phyloP scores from a whole-genome alignment of 2,797 vertebrate genomes.

The Hyperoplus lanceolatus region DNA sequence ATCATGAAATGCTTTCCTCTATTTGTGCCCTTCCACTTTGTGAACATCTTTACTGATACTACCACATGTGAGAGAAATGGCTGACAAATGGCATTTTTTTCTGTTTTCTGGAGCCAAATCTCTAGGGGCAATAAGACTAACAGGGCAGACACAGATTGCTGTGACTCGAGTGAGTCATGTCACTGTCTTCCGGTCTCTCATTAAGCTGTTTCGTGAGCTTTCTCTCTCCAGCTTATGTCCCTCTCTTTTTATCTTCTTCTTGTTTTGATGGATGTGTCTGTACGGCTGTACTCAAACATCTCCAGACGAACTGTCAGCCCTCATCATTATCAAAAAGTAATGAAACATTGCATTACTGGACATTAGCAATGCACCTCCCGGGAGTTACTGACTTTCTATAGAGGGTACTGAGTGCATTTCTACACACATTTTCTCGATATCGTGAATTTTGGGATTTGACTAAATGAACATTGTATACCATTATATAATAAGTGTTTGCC shows the following conservation, averaged over 20 bases:
- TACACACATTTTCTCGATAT: background rate
- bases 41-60: background rate
- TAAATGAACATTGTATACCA: background rate
- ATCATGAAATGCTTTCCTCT: background rate
- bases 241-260: constrained; percentile 45
- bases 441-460: constrained; percentile 3
- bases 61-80: constrained; percentile 1
- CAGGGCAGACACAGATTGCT: constrained; percentile 44
- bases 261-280: constrained; percentile 63
- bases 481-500: background rate
- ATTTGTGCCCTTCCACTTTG: background rate
- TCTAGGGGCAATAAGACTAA: constrained; percentile 34
- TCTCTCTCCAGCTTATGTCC: constrained; percentile 31
- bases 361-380: constrained; percentile 54
- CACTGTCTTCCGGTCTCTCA: constrained; percentile 43
- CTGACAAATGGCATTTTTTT: background rate
- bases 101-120: constrained; percentile 29
- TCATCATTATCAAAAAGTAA: constrained; percentile 76
- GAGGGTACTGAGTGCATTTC: constrained; percentile 5
- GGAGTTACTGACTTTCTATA: constrained; percentile 42
- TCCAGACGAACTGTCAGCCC: constrained; percentile 67
- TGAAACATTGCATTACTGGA: constrained; percentile 66
- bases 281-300: constrained; percentile 66
- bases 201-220: constrained; percentile 49
- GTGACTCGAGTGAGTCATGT: constrained; percentile 54